Conservation (phyloP, 2,113 vertebrate species). For the Elanus axillaris region DNA sequence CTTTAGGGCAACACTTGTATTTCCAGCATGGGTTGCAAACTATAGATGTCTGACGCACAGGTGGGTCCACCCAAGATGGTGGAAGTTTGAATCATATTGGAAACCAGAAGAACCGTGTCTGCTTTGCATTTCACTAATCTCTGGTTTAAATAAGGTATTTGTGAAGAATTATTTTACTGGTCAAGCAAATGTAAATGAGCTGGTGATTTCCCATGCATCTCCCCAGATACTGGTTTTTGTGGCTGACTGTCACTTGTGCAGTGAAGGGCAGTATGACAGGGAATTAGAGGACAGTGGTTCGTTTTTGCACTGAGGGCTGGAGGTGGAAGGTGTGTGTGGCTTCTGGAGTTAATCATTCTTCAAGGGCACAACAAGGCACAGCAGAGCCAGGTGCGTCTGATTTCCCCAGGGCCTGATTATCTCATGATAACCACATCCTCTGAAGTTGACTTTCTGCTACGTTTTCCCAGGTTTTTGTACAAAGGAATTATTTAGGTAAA, state of each 20-base stretch:
- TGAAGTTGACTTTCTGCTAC: background rate
- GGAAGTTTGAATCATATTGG: background rate
- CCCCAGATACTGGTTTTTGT: background rate
- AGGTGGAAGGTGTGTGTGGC: background rate
- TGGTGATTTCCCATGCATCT: background rate
- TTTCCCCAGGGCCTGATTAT: slow-evolving; percentile 67
- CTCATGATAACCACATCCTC: slow-evolving; percentile 75
- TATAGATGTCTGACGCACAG: background rate
- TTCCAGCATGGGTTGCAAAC: background rate
- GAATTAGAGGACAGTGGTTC: background rate
- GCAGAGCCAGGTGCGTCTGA: slow-evolving; percentile 65
- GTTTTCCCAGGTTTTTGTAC: slow-evolving; percentile 46
- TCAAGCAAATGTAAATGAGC: background rate
- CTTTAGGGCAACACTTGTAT: background rate
- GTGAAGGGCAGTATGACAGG: background rate
- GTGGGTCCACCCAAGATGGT: background rate
- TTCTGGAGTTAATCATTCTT: slow-evolving; percentile 36
- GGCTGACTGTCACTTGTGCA: background rate
- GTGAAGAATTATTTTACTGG: background rate
- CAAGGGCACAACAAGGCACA: background rate
- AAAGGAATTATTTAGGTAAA: slow-evolving; percentile 69
- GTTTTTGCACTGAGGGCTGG: background rate
- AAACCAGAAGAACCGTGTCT: background rate
- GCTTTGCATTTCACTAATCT: background rate
- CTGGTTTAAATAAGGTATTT: background rate